Percentiles rank a stretch among this genome's conserved stretches.
phyloP scores from a whole-genome alignment of 2,113 vertebrate species.

The Geothlypis trichas region DNA sequence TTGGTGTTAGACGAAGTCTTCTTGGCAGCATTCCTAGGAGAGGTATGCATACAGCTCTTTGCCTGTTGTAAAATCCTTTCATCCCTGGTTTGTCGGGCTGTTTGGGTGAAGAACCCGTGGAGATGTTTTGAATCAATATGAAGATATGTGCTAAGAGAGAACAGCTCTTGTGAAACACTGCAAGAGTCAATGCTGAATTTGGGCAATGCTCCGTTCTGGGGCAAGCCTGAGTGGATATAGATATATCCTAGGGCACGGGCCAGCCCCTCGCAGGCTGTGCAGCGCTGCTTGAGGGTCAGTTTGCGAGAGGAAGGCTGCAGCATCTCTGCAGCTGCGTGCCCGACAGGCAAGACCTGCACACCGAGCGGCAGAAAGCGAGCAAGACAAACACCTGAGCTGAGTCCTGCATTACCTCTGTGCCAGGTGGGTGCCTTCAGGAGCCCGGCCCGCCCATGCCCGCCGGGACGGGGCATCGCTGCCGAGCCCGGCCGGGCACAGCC shows the following conservation, averaged over 20 bases:
- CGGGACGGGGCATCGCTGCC: not conserved
- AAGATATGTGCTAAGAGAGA: not conserved
- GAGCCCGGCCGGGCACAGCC: no score
- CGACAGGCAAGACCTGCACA: rapidly evolving
- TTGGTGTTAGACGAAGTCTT: rapidly evolving
- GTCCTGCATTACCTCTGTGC: not conserved
- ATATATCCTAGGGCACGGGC: rapidly evolving
- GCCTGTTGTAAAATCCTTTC: not conserved
- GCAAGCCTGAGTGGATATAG: rapidly evolving
- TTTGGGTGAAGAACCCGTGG: not conserved
- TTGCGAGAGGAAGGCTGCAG: not conserved
- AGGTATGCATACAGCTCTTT: not conserved
- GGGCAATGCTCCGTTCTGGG: not conserved
- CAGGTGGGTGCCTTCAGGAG: rapidly evolving
- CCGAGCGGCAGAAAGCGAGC: rapidly evolving
- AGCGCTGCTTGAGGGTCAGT: rapidly evolving
- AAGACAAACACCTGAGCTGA: rapidly evolving
- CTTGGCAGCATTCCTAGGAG: not conserved
- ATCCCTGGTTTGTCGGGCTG: not conserved
- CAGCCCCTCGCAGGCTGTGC: not conserved
- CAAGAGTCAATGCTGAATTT: rapidly evolving
- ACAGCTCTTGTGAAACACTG: not conserved
- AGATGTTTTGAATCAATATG: not conserved
- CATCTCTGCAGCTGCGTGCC: not conserved
- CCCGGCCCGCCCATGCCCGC: no score